Evolutionary conservation across 2,888 invertebrate genomes (phyloP), one percentile per base, ranked within the genome.

Genomic region (Hypena proboscidalis): DNA sequence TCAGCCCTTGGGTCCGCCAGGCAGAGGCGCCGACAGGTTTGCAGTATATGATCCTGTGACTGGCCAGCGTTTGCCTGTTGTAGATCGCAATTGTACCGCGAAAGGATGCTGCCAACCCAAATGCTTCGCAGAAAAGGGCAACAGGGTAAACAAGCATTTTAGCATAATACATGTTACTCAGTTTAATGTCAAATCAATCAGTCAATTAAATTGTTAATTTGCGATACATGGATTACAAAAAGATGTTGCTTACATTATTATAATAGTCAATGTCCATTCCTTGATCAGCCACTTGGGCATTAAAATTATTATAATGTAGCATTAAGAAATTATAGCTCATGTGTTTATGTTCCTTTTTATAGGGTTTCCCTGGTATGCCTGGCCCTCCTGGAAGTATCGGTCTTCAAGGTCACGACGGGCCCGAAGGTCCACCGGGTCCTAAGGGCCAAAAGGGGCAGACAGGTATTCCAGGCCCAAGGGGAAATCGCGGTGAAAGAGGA

Each of bases 401-500:
- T 48, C 92, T 94, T 53, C 92, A 93, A 23, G 97, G 97, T 26
- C 97, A 95, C 76, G 94, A 95, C 14, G 97, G 97, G 13, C 91
- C 93, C 11, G 97, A 97, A 89, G 97, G 97, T 25, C 92, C 95
- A n/a, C 92, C 95, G 56, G 97, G 97, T 7, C 93, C 96, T 1
- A 97, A 97, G 84, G 98, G 98, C 29, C 94, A 95, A 58, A 97
- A 97, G 83, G 98, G 98, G 47, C 96, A 96, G 68, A 92, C 95
- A 25, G 98, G 98, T 9, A 94, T 95, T 19, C 92, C 94, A 60
- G 98, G 98, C 35, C 94, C 95, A 3, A 92, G 95, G 43, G 98
- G 98, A 35, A 92, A 94, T 1, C 97, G 96, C 84, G 97, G 97
- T 54, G 97, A 97, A 65, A 90, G 95, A 66, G 98, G 98, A 29